These are phyloP conservation scores for Menidia menidia DNA, from an alignment of 2,797 vertebrate species.

Conservation along the genomic window DNA sequence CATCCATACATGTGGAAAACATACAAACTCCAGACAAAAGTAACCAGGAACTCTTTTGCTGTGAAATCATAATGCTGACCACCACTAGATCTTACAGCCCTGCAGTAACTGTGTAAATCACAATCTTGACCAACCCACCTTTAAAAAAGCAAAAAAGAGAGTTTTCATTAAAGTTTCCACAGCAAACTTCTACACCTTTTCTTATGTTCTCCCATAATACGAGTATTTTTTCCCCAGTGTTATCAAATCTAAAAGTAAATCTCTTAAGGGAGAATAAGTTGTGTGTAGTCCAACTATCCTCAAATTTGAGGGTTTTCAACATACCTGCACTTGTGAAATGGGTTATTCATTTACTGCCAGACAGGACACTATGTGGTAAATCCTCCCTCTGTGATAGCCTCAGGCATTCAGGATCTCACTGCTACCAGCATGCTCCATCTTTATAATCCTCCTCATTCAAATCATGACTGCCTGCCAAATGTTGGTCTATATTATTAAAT, in stretches of 20 bases:
- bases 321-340: constrained; percentile 23
- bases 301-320: constrained; percentile 11
- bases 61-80: too few species aligned
- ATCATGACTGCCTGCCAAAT: constrained; percentile 57
- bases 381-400: constrained; percentile 47
- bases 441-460: constrained; percentile 66
- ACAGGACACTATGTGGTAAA: constrained; percentile 41
- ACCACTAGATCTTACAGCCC: too few species aligned
- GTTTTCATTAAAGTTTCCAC: too few species aligned
- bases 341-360: constrained; percentile 35
- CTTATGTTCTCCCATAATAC: background rate
- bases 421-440: constrained; percentile 50
- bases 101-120: too few species aligned
- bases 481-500: constrained; percentile 65
- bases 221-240: background rate
- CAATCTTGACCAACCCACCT: too few species aligned
- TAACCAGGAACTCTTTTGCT: too few species aligned
- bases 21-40: too few species aligned
- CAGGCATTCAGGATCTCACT: constrained; percentile 41
- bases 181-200: too few species aligned
- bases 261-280: constrained; percentile 7
- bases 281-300: background rate
- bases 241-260: background rate
- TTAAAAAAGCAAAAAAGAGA: too few species aligned
- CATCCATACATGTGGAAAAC: too few species aligned